Percentiles rank a stretch among this genome's conserved stretches.
Conservation (phyloP, 2,797 vertebrate species). For the Hapalemur alaotrensis region DNA sequence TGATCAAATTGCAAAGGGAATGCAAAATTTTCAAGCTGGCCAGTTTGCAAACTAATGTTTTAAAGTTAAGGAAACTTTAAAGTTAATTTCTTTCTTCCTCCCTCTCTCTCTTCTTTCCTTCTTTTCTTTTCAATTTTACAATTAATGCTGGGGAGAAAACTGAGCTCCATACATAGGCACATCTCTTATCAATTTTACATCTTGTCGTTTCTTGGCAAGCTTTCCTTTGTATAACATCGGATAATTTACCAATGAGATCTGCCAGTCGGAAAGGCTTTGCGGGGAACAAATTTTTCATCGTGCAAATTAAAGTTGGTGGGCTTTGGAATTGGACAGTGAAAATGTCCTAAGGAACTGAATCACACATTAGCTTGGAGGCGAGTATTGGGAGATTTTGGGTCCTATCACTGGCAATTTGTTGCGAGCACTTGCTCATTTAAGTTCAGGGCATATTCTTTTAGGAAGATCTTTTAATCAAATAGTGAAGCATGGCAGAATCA, state of each 20-base stretch:
- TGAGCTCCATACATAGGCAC: background rate
- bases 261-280: background rate
- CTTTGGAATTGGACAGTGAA: background rate
- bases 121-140: background rate
- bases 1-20: conserved; percentile 11
- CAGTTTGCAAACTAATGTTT: background rate
- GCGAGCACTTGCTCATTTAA: background rate
- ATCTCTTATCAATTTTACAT: background rate
- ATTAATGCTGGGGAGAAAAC: background rate
- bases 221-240: background rate
- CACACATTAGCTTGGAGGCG: background rate
- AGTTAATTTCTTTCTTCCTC: background rate
- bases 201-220: background rate
- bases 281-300: background rate
- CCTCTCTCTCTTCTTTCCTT: background rate
- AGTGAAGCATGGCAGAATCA: background rate
- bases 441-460: background rate
- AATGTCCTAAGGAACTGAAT: background rate
- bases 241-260: background rate
- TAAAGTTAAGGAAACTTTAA: background rate
- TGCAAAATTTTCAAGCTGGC: background rate
- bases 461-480: background rate
- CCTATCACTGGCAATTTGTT: background rate
- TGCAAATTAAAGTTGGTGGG: background rate
- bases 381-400: background rate